A percentile compares a stretch with the other conserved stretches of the same genome.
Conservation (phyloP, 2,113 vertebrate species). For the Phaethornis superciliosus region DNA sequence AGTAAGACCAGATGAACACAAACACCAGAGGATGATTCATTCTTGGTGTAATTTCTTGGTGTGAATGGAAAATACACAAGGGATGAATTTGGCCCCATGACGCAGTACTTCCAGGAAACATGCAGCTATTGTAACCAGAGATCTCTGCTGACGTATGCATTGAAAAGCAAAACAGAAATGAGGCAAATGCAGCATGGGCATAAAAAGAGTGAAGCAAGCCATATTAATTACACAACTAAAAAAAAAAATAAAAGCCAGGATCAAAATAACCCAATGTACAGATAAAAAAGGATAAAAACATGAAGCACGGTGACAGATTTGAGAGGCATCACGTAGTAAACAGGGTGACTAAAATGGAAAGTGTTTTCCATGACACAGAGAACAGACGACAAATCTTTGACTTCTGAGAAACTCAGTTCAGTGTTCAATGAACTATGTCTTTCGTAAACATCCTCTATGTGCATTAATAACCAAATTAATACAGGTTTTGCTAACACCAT, state of each 20-base stretch:
- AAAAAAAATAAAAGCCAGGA: slow-evolving; percentile 39
- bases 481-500: not conserved
- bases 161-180: slow-evolving; percentile 54
- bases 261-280: slow-evolving; percentile 51
- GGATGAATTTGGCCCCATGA: slow-evolving; percentile 40
- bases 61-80: slow-evolving; percentile 38
- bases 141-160: slow-evolving; percentile 54
- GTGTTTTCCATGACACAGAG: slow-evolving; percentile 15
- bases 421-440: not conserved
- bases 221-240: slow-evolving; percentile 52
- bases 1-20: slow-evolving; percentile 21
- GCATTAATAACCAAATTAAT: slow-evolving; percentile 35
- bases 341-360: slow-evolving; percentile 45
- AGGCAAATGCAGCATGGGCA: slow-evolving; percentile 27
- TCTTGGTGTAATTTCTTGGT: slow-evolving; percentile 44
- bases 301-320: slow-evolving; percentile 6
- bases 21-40: slow-evolving; percentile 49
- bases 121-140: slow-evolving; percentile 60
- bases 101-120: slow-evolving; percentile 66
- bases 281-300: slow-evolving; percentile 43
- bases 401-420: slow-evolving; percentile 52
- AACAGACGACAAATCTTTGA: not conserved
- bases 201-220: slow-evolving; percentile 27
- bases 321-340: slow-evolving; percentile 37
- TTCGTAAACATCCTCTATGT: slow-evolving; percentile 19